Evolutionary conservation across 1,140 invertebrate species (phyloP).

Genomic region (Nilaparvata lugens): DNA sequence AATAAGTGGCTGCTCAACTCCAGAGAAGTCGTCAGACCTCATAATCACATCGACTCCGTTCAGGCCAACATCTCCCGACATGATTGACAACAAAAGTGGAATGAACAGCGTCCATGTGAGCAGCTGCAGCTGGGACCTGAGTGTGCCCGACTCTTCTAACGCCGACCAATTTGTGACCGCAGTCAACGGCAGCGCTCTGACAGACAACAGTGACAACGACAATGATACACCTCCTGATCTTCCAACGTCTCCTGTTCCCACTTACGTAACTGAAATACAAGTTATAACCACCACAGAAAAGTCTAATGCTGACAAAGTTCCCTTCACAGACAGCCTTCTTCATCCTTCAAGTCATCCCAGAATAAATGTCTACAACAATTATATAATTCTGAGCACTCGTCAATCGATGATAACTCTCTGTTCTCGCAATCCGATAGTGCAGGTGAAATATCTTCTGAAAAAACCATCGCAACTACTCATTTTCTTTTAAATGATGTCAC

Average conservation of each 20-base stretch:
- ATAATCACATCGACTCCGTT: constrained; percentile 23
- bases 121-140: constrained; percentile 19
- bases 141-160: constrained; percentile 10
- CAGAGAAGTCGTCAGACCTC: constrained; percentile 14
- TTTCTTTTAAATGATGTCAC: no score
- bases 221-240: constrained; percentile 32
- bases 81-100: neutral
- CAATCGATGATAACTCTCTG: no score
- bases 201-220: constrained; percentile 15
- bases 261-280: constrained; percentile 25
- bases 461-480: no score
- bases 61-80: neutral
- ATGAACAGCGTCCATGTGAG: constrained; percentile 11
- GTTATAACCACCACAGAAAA: constrained; percentile 12
- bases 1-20: constrained; percentile 18
- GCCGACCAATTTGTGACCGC: constrained; percentile 17
- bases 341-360: no score
- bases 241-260: constrained; percentile 36
- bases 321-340: no score
- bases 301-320: neutral
- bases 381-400: no score
- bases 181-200: constrained; percentile 16
- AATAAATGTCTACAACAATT: no score
- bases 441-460: no score
- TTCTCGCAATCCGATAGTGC: no score